Conservation (phyloP, 2,888 invertebrate genomes). For the Drosophila lacicola region DNA sequence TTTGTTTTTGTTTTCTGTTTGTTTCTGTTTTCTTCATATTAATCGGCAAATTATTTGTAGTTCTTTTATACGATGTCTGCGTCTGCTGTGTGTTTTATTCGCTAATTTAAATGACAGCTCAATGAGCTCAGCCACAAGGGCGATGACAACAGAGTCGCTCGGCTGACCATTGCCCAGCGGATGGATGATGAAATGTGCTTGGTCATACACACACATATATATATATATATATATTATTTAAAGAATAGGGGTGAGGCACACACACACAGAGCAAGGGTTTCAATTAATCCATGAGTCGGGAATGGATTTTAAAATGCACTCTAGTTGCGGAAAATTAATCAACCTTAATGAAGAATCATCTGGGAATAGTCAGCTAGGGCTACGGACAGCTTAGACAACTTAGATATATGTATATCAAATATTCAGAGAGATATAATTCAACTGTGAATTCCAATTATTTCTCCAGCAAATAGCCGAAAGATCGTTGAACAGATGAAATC, state of each 20-base stretch:
- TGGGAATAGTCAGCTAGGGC: no score
- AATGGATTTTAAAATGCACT: constrained; percentile 16
- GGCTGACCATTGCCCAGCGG: constrained; percentile 35
- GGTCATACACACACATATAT: constrained; percentile 5
- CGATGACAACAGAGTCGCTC: constrained; percentile 48
- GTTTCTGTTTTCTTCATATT: constrained; percentile 13
- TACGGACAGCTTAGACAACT: no score
- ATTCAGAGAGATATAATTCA: no score
- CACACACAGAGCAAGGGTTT: constrained; percentile 12
- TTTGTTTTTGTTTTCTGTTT: background rate
- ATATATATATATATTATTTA: background rate
- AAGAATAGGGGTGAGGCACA: background rate
- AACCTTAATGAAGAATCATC: background rate
- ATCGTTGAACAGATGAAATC: no score
- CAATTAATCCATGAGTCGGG: constrained; percentile 18
- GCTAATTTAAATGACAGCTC: constrained; percentile 55
- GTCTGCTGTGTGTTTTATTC: constrained; percentile 19
- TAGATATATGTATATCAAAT: no score
- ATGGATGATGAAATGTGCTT: constrained; percentile 30
- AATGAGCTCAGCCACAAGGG: constrained; percentile 54
- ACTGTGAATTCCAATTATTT: no score
- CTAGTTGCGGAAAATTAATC: background rate
- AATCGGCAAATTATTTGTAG: constrained; percentile 38
- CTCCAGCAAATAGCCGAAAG: no score
- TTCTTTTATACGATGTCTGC: constrained; percentile 20